These are phyloP conservation scores for Boulengerochromis microlepis DNA, from an alignment of 2,113 vertebrate genomes.

Conservation along the genomic window DNA sequence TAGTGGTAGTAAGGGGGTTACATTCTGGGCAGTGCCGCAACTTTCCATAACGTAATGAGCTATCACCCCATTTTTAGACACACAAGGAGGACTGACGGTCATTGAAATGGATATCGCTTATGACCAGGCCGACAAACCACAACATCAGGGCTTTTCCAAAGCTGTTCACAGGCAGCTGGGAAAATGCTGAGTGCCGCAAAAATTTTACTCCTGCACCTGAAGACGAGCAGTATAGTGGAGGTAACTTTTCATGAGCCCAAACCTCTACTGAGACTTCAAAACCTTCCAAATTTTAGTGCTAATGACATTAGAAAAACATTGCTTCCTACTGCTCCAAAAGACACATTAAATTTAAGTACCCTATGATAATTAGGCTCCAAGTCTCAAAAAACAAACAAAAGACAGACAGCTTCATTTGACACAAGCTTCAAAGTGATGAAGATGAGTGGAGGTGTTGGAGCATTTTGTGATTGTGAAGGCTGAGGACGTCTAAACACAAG, in stretches of 20 bases:
- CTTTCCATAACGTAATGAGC: constrained; percentile 56
- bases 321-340: background rate
- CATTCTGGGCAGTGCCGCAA: constrained; percentile 48
- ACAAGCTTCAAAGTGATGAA: background rate
- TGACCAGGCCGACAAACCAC: constrained; percentile 19
- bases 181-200: background rate
- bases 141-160: constrained; percentile 15
- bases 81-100: background rate
- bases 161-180: background rate
- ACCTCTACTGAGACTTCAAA: background rate
- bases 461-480: background rate
- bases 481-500: background rate
- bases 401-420: background rate
- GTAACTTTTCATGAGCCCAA: background rate
- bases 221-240: background rate
- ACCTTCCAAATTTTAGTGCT: background rate
- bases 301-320: background rate
- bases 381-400: background rate
- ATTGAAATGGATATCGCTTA: constrained; percentile 31
- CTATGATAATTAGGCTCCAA: background rate
- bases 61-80: constrained; percentile 43
- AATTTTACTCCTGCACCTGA: background rate
- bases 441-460: background rate
- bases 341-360: background rate
- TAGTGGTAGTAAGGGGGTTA: constrained; percentile 43